Percentiles rank a stretch among this genome's conserved stretches.
Conservation (phyloP, 2,797 vertebrate species). For the Xerus rutilus region DNA sequence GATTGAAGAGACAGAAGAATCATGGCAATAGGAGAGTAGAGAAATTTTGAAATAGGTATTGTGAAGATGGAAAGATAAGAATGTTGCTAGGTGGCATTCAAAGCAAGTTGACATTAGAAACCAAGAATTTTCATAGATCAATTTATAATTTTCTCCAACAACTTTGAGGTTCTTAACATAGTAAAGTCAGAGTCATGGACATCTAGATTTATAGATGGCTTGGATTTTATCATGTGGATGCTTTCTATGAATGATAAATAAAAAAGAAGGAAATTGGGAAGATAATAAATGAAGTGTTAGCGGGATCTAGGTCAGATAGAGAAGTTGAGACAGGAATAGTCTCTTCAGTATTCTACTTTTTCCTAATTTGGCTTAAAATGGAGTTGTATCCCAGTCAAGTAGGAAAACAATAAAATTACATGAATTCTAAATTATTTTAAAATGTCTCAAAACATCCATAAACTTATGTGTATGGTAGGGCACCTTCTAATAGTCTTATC, state of each 20-base stretch:
- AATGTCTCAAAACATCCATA: background rate
- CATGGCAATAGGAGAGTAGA: background rate
- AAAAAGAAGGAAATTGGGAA: background rate
- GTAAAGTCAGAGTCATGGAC: background rate
- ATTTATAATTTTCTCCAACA: constrained; percentile 13
- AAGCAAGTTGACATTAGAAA: constrained; percentile 42
- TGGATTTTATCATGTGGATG: constrained; percentile 15
- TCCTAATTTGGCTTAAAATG: background rate
- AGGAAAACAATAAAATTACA: background rate
- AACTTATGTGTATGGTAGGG: background rate
- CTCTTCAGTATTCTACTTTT: background rate
- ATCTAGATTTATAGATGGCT: background rate
- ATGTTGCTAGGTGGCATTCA: background rate
- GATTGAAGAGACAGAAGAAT: background rate
- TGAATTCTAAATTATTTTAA: background rate
- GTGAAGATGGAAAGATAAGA: background rate
- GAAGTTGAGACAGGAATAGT: background rate
- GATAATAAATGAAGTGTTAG: background rate
- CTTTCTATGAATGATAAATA: background rate
- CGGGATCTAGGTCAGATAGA: background rate
- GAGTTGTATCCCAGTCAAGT: background rate
- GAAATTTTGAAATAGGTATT: background rate
- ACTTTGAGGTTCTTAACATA: background rate
- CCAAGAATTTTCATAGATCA: constrained; percentile 9
- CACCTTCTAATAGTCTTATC: background rate